These are phyloP conservation scores for Synchiropus splendidus DNA, from an alignment of 2,113 vertebrate species.

Conservation along the genomic window DNA sequence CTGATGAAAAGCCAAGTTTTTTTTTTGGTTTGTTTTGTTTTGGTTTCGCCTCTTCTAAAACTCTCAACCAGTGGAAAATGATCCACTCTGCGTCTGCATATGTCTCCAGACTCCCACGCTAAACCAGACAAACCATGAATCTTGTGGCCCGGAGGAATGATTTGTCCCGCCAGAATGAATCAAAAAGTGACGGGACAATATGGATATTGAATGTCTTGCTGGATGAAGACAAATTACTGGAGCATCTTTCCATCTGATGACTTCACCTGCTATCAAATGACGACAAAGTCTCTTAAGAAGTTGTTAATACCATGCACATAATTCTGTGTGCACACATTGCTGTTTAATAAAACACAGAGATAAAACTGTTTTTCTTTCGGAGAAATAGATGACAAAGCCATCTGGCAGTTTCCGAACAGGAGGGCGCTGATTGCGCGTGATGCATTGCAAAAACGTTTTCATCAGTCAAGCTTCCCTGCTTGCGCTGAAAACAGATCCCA, in stretches of 20 bases:
- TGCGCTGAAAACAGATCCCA: constrained; percentile 13
- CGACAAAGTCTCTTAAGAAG: neutral
- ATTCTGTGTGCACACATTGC: no score
- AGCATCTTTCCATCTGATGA: no score
- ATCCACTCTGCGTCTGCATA: constrained; percentile 18
- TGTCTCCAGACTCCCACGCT: constrained; percentile 32
- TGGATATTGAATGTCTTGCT: no score
- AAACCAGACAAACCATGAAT: constrained; percentile 42
- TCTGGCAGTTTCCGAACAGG: constrained; percentile 4
- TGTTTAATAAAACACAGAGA: no score
- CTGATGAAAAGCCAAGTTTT: neutral
- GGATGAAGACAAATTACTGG: no score
- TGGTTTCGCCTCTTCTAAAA: no score
- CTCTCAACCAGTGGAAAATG: neutral
- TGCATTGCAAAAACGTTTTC: constrained; percentile 18
- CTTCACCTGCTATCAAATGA: no score
- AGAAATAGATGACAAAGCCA: constrained; percentile 11
- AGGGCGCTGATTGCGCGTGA: constrained; percentile 15
- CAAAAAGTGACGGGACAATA: no score
- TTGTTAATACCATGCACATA: neutral
- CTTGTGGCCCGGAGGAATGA: constrained; percentile 31
- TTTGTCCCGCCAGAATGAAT: constrained; percentile 22
- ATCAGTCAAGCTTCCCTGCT: constrained; percentile 9
- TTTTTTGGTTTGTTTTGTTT: no score
- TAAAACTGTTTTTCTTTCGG: constrained; percentile 22